A percentile compares a stretch with the other conserved stretches of the same genome.
phyloP scores from a whole-genome alignment of 1,140 invertebrate genomes.

The Polypedilum vanderplanki region DNA sequence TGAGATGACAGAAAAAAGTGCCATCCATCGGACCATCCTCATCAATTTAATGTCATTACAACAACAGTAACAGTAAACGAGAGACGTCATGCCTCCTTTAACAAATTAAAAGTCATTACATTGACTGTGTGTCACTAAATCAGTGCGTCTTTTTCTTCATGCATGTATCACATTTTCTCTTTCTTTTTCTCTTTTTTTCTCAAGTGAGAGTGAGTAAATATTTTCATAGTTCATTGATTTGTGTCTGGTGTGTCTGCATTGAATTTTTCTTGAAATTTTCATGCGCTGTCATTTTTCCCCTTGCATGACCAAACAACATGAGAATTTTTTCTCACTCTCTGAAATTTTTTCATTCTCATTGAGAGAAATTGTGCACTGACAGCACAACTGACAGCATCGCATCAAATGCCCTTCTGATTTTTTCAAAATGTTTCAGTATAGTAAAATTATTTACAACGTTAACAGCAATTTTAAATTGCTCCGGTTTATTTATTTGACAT shows the following conservation, averaged over 20 bases:
- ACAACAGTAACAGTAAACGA: no score
- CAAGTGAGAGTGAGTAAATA: no score
- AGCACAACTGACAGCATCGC: background rate
- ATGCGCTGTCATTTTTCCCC: no score
- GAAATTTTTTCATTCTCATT: background rate
- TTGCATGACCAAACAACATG: no score
- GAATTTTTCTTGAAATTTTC: no score
- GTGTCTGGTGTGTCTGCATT: no score
- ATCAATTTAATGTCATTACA: no score
- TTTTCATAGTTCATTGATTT: no score
- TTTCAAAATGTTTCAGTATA: background rate
- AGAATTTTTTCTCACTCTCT: conserved; percentile 10
- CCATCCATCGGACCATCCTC: no score
- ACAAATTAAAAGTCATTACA: conserved; percentile 19
- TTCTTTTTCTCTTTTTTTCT: background rate
- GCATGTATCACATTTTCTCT: background rate
- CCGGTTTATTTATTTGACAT: background rate
- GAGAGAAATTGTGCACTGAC: background rate
- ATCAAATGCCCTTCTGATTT: background rate
- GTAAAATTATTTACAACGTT: conserved; percentile 13
- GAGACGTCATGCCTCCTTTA: background rate
- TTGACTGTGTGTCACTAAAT: conserved; percentile 2
- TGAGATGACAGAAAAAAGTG: no score
- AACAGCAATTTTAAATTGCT: background rate
- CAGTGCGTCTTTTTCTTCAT: background rate